Conservation (phyloP, 2,888 invertebrate genomes). For the Campopleginae sp. region DNA sequence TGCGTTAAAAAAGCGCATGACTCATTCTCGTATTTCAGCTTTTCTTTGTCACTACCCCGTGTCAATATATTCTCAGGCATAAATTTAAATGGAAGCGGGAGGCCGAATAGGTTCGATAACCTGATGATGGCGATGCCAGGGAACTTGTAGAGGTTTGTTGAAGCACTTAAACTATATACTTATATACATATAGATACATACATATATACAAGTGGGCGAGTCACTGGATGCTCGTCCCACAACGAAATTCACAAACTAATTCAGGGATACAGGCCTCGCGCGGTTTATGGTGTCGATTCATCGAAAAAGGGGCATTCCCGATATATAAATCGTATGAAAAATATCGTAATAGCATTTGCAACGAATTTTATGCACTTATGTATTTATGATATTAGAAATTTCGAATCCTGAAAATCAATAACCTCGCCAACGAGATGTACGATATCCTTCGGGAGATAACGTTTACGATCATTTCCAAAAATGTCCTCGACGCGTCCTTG, state of each 20-base stretch:
- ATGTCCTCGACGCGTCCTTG: constrained; percentile 1
- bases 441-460: background rate
- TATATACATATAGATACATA: background rate
- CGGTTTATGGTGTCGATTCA: constrained; percentile 17
- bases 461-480: background rate
- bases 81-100: constrained; percentile 33
- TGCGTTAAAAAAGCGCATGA: background rate
- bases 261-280: background rate
- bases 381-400: background rate
- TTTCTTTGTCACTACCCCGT: constrained; percentile 16
- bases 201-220: constrained; percentile 32
- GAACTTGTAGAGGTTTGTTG: constrained; percentile 16
- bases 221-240: constrained; percentile 19
- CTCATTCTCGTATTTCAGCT: constrained; percentile 1
- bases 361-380: background rate
- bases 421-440: background rate
- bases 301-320: background rate
- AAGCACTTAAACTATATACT: constrained; percentile 1
- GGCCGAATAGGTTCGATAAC: constrained; percentile 40
- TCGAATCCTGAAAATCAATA: background rate
- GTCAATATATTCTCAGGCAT: constrained; percentile 19
- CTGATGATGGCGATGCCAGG: background rate
- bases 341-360: background rate
- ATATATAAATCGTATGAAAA: background rate
- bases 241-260: constrained; percentile 39